A percentile compares a stretch with the other conserved stretches of the same genome.
Evolutionary conservation across 2,888 invertebrate species (phyloP).

Genomic region (Nemoura dubitans): DNA sequence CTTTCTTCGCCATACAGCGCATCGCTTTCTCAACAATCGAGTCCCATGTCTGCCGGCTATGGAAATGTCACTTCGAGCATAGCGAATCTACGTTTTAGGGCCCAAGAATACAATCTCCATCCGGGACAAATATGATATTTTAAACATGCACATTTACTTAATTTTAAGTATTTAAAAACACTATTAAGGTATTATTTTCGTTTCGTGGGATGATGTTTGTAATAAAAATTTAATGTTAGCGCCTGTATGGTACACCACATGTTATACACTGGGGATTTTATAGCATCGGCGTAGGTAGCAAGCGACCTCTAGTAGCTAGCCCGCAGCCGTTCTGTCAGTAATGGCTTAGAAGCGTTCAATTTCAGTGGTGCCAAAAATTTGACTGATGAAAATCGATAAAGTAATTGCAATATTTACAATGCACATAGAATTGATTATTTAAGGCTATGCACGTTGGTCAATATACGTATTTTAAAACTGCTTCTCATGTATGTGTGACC

Average conservation of each 20-base stretch:
- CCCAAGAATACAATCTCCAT: constrained; percentile 64
- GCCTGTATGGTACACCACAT: neutral
- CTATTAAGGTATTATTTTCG: neutral
- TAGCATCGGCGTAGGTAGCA: neutral
- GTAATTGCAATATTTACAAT: neutral
- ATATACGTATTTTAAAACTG: neutral
- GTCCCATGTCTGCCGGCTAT: constrained; percentile 45
- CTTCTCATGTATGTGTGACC: neutral
- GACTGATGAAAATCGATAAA: constrained; percentile 7
- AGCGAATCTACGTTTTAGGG: constrained; percentile 66
- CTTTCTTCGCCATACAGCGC: constrained; percentile 44
- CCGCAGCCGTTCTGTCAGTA: neutral
- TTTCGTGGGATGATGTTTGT: neutral
- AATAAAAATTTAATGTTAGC: constrained; percentile 1
- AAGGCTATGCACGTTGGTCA: neutral
- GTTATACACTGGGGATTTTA: neutral
- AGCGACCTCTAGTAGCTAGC: constrained; percentile 12
- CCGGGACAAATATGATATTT: constrained; percentile 45
- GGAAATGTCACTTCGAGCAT: constrained; percentile 53
- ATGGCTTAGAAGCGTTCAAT: neutral
- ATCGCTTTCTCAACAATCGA: constrained; percentile 35
- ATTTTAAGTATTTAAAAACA: neutral
- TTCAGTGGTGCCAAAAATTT: neutral
- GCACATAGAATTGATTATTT: neutral
- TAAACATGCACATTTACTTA: neutral